Evolutionary conservation across 2,797 vertebrate species (phyloP).

Genomic region (Anabas testudineus): DNA sequence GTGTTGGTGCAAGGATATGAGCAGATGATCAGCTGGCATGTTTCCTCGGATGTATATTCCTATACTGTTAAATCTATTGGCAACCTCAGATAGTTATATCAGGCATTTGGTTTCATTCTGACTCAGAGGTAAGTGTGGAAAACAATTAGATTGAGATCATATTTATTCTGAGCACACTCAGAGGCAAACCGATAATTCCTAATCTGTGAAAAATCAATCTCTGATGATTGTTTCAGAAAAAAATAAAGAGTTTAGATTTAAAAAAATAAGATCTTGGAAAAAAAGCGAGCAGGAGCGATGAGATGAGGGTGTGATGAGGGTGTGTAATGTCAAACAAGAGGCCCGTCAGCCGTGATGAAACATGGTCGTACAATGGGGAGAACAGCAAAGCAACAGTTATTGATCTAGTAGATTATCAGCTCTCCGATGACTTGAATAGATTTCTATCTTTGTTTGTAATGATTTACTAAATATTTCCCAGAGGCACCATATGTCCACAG

Average conservation of each 20-base stretch:
- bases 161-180: no score
- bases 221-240: conserved; percentile 4
- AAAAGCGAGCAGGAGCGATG: neutral
- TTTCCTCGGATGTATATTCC: no score
- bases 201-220: conserved; percentile 5
- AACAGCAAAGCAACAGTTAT: conserved; percentile 22
- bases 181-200: neutral
- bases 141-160: no score
- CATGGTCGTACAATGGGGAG: conserved; percentile 26
- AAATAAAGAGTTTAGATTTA: no score
- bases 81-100: no score
- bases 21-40: no score
- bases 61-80: no score
- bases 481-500: neutral
- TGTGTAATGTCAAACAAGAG: conserved; percentile 34
- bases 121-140: no score
- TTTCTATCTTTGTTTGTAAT: conserved; percentile 34
- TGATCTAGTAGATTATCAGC: conserved; percentile 47
- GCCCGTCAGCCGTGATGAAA: conserved; percentile 34
- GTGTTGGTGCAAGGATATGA: no score
- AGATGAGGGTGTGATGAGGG: conserved; percentile 6
- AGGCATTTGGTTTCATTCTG: no score
- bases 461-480: conserved; percentile 26
- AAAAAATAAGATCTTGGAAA: conserved; percentile 15
- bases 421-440: conserved; percentile 39